A percentile compares a stretch with the other conserved stretches of the same genome.
Conservation (phyloP, 2,888 invertebrate genomes). For the Crocallis elinguaria region DNA sequence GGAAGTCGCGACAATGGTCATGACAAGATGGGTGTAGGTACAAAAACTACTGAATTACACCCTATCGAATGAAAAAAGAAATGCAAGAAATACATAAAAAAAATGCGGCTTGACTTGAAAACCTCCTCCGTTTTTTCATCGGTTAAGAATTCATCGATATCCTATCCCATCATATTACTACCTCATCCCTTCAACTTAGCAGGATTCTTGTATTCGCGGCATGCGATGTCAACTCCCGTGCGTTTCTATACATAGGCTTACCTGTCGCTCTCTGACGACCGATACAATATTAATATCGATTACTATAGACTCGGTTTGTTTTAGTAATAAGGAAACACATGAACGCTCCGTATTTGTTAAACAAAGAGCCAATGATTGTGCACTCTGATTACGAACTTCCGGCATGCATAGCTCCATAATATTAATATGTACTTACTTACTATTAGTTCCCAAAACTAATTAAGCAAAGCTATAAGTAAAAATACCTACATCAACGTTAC, state of each 20-base stretch:
- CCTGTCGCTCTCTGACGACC: slow-evolving; percentile 24
- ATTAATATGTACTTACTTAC: too few relatives aligned
- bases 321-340: slow-evolving; percentile 29
- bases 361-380: slow-evolving; percentile 6
- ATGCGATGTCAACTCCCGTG: slow-evolving; percentile 27
- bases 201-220: slow-evolving; percentile 29
- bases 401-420: too few relatives aligned
- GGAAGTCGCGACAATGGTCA: too few relatives aligned
- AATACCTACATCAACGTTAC: too few relatives aligned
- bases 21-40: too few relatives aligned
- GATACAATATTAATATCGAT: slow-evolving; percentile 35
- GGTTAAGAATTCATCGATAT: slow-evolving; percentile 1
- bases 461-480: too few relatives aligned
- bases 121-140: background rate
- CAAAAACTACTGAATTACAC: too few relatives aligned
- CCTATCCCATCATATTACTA: background rate
- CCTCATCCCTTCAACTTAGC: slow-evolving; percentile 27
- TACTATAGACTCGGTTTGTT: slow-evolving; percentile 31
- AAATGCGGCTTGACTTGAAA: too few relatives aligned
- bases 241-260: slow-evolving; percentile 35
- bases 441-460: too few relatives aligned
- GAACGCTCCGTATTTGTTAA: slow-evolving; percentile 6
- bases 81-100: too few relatives aligned
- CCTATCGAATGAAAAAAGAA: too few relatives aligned
- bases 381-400: background rate